Conservation (phyloP, 1,140 invertebrate species). For the Bombus turneri region DNA sequence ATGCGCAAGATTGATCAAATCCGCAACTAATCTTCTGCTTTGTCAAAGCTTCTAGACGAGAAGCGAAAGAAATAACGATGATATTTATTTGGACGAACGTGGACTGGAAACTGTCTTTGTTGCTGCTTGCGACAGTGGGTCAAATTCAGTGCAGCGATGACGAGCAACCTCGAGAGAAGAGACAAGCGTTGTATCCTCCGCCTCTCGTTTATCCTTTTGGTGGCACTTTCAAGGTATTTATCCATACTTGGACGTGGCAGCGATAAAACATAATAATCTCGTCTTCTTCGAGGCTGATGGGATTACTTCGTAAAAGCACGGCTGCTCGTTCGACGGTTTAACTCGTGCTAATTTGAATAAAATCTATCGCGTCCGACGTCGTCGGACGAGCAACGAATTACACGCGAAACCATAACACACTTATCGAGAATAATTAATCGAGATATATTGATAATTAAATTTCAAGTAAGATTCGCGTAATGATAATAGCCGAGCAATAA, state of each 20-base stretch:
- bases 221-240: conserved; percentile 77
- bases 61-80: not conserved
- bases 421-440: not conserved
- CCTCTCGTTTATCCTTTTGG: conserved; percentile 77
- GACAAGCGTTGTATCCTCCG: conserved; percentile 64
- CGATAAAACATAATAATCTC: conserved; percentile 3
- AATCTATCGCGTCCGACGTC: not conserved
- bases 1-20: not conserved
- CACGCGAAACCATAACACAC: not conserved
- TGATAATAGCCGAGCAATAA: not conserved
- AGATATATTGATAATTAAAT: not conserved
- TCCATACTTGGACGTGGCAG: not conserved
- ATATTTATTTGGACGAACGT: conserved; percentile 14
- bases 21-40: not conserved
- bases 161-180: conserved; percentile 31
- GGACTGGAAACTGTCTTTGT: conserved; percentile 6
- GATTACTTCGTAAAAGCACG: not conserved
- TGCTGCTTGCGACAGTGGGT: conserved; percentile 1
- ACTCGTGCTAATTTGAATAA: not conserved
- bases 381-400: not conserved
- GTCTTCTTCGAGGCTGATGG: not conserved
- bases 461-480: not conserved
- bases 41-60: not conserved
- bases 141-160: not conserved
- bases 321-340: not conserved